Base-by-base conservation (phyloP, 2,797 vertebrate species). In the Peromyscus attwateri region DNA sequence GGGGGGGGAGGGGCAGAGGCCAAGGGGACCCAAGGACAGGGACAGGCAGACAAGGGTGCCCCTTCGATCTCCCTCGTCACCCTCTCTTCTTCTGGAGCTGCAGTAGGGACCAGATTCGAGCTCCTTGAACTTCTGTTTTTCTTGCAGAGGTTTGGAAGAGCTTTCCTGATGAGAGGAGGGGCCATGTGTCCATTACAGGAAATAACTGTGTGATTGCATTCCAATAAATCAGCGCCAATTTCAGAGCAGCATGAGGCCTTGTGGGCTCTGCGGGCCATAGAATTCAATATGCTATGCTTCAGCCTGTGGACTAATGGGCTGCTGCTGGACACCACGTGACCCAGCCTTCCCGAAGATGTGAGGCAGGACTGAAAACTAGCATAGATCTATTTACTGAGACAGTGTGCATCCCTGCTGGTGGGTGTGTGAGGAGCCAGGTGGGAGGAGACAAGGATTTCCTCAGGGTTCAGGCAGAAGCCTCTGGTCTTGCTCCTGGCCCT, bases 221-320 rank as follows among this genome's bases (percentile, higher is more conserved):
- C 93, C 7, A 73, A 98, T 97, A 98, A 97, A 98, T 98, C 98
- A 87, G 91, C 34, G 16, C 95, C 2, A 85, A 93, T 94, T 97
- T 93, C 92, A 55, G 83, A 97, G 97, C 97, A 96, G 98, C 96
- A 87, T 82, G 17, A 97, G 97, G 97, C 60, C 97, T 94, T 68
- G 0, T 1, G 79, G 89, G 96, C 97, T 96, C 98, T 6, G n/a
- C 0, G 25, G 97, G 96, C 94, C 64, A 9, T 89, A 98, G 98
- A 98, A 98, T 98, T 97, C 98, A 97, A 91, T 98, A 88, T 75
- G 98, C 98, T 97, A 68, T 81, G 98, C 98, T 98, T 94, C 98
- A 98, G 98, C 97, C 96, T 96, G 97, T 97, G 64, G 82, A 97
- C 97, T 98, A 98, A 98, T 97, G 87, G 98, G 97, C 96, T 98